Conservation (phyloP, 1,140 invertebrate genomes). For the Xylocopa sonorina region DNA sequence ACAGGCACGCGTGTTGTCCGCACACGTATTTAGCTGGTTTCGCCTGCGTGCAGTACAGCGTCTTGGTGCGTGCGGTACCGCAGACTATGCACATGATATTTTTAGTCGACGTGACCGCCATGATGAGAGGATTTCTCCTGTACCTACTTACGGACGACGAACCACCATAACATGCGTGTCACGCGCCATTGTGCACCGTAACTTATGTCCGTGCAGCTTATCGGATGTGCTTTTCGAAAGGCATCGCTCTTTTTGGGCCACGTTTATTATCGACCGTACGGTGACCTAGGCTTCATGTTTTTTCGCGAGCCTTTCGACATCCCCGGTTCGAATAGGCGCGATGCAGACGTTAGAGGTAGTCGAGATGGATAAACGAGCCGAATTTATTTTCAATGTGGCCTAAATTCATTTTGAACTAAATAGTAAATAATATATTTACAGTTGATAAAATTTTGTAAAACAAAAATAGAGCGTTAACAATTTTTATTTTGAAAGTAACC, state of each 20-base stretch:
- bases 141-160: no score
- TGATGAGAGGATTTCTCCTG: slow-evolving; percentile 30
- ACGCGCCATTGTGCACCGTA: slow-evolving; percentile 26
- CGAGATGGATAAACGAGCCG: not conserved
- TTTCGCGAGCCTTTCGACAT: not conserved
- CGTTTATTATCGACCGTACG: not conserved
- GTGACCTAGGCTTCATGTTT: not conserved
- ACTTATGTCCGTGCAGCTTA: slow-evolving; percentile 16
- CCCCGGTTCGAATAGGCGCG: no score
- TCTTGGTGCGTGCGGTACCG: not conserved
- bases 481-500: no score
- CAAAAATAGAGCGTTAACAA: no score
- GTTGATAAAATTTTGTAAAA: no score
- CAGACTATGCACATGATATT: slow-evolving; percentile 48
- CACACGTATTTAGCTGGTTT: not conserved
- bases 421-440: no score
- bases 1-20: slow-evolving; percentile 11
- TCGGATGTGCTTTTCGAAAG: slow-evolving; percentile 12
- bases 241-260: not conserved
- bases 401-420: no score
- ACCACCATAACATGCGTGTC: slow-evolving; percentile 15
- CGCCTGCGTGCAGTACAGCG: slow-evolving; percentile 1
- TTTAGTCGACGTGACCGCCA: slow-evolving; percentile 53
- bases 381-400: no score
- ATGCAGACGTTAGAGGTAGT: not conserved